These are phyloP conservation scores for Drosophila fuyamai DNA, from an alignment of 1,140 invertebrate species.

Conservation along the genomic window DNA sequence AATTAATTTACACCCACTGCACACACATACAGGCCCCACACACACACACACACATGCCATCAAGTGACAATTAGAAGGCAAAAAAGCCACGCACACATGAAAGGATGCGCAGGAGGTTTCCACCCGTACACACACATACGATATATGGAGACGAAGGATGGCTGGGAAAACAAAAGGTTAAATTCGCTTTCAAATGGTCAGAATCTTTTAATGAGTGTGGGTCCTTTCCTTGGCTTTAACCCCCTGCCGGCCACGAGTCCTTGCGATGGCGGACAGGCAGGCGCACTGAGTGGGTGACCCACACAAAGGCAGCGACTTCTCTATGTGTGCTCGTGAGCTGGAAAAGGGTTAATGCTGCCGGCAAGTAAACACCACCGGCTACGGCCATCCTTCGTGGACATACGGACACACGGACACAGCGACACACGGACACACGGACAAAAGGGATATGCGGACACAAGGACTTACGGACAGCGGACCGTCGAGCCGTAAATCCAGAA, in stretches of 20 bases:
- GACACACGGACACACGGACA: constrained; percentile 21
- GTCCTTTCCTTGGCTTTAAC: constrained; percentile 8
- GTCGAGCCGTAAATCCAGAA: constrained; percentile 35
- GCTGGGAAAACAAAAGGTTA: constrained; percentile 75
- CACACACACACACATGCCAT: constrained; percentile 36
- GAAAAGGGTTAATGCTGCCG: constrained; percentile 76
- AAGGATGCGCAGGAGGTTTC: constrained; percentile 16
- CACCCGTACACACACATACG: not conserved
- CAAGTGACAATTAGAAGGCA: constrained; percentile 74
- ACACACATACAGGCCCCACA: constrained; percentile 25
- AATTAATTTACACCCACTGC: constrained; percentile 77
- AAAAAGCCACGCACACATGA: constrained; percentile 58
- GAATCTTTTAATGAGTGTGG: constrained; percentile 74
- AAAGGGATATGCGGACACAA: constrained; percentile 3
- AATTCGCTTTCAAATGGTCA: constrained; percentile 81
- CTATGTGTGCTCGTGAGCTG: constrained; percentile 20
- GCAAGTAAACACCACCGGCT: constrained; percentile 80
- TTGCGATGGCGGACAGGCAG: constrained; percentile 63
- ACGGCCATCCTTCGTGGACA: constrained; percentile 37
- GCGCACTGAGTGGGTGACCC: constrained; percentile 76
- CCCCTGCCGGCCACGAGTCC: not conserved
- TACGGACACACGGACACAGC: constrained; percentile 21
- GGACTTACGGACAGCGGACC: constrained; percentile 26
- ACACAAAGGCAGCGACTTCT: constrained; percentile 33
- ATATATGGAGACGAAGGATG: not conserved